Conservation (phyloP, 2,888 invertebrate species). For the Anoplius nigerrimus region DNA sequence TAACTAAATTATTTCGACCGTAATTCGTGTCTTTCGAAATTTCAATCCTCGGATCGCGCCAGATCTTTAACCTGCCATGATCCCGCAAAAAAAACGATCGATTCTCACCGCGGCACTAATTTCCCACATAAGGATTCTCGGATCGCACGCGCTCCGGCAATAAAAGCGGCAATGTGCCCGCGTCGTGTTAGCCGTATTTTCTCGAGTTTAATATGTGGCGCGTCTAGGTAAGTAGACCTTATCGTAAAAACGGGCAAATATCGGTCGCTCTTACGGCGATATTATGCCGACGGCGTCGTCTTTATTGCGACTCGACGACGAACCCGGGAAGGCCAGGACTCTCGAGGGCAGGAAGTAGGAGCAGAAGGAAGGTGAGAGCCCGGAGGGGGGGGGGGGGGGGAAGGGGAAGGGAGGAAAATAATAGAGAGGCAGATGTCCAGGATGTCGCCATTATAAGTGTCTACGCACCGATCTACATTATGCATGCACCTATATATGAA, state of each 20-base stretch:
- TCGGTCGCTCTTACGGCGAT: constrained; percentile 67
- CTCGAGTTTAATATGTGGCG: constrained; percentile 69
- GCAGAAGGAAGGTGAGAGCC: constrained; percentile 13
- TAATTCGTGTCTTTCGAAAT: no score
- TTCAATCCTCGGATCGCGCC: no score
- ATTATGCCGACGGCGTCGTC: constrained; percentile 66
- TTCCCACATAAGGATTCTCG: neutral
- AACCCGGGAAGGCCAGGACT: constrained; percentile 31
- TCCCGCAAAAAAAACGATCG: no score
- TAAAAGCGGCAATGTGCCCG: no score
- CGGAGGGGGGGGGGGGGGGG: constrained; percentile 17
- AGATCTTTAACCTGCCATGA: no score
- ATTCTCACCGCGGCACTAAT: no score
- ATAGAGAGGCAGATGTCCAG: constrained; percentile 64
- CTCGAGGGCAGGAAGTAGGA: constrained; percentile 28
- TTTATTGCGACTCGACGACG: constrained; percentile 64
- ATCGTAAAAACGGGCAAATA: constrained; percentile 71
- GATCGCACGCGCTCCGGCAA: neutral
- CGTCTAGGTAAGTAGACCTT: constrained; percentile 61
- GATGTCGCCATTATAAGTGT: constrained; percentile 59
- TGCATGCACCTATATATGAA: constrained; percentile 33
- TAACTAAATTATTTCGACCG: no score
- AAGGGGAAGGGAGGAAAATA: constrained; percentile 11
- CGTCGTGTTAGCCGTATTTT: constrained; percentile 59
- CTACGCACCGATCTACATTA: constrained; percentile 33